Conservation (phyloP, 2,113 vertebrate genomes). For the Xenus cinereus region DNA sequence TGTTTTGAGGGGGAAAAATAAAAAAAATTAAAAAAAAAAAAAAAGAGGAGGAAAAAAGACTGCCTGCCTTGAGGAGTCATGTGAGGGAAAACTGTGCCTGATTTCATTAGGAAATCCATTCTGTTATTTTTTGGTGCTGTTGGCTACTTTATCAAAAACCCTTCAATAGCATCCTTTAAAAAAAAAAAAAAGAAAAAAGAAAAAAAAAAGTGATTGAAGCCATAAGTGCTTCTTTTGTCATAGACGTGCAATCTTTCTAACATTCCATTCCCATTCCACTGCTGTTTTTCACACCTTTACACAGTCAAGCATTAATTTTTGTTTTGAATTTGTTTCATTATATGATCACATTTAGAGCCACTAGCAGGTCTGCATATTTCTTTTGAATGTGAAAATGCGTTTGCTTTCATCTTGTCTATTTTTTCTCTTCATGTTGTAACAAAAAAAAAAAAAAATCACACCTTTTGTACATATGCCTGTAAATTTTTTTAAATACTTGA, state of each 20-base stretch:
- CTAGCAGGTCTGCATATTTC: slow-evolving; percentile 85
- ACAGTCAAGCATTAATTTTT: slow-evolving; percentile 81
- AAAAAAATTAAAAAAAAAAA: not conserved
- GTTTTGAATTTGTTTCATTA: slow-evolving; percentile 53
- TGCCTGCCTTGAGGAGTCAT: slow-evolving; percentile 83
- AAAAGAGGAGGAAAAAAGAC: slow-evolving; percentile 49
- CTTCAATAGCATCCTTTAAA: slow-evolving; percentile 82
- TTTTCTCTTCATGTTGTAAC: slow-evolving; percentile 84
- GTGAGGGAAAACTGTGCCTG: slow-evolving; percentile 92
- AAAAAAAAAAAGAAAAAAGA: slow-evolving; percentile 42
- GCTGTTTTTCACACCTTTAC: slow-evolving; percentile 76
- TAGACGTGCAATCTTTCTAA: slow-evolving; percentile 97
- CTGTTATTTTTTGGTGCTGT: slow-evolving; percentile 97
- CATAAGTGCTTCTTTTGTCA: slow-evolving; percentile 85
- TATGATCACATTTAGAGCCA: slow-evolving; percentile 90
- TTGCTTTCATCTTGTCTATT: slow-evolving; percentile 80
- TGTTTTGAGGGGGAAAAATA: slow-evolving; percentile 65
- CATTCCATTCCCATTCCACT: slow-evolving; percentile 93
- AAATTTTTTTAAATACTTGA: slow-evolving; percentile 99
- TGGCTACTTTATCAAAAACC: slow-evolving; percentile 93
- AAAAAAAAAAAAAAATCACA: slow-evolving; percentile 77
- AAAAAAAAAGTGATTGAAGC: slow-evolving; percentile 76
- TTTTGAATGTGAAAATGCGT: slow-evolving; percentile 92
- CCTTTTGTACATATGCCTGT: slow-evolving; percentile 99
- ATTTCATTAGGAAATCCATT: slow-evolving; percentile 91